Conservation (phyloP, 2,888 invertebrate species). For the Cephalotes varians region DNA sequence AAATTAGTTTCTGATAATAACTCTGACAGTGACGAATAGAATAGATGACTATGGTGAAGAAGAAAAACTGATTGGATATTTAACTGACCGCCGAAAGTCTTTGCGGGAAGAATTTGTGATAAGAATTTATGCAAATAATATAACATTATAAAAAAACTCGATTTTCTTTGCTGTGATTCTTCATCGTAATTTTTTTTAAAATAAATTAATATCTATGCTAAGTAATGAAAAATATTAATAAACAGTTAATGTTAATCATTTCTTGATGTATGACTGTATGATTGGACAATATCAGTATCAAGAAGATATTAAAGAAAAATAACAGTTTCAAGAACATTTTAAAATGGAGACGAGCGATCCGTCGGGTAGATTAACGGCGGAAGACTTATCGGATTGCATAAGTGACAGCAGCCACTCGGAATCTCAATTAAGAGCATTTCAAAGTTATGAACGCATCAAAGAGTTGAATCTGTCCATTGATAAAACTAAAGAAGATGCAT, state of each 20-base stretch:
- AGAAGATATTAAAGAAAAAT: not conserved
- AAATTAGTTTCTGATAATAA: not conserved
- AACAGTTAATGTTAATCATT: not conserved
- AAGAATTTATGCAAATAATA: slow-evolving; percentile 1
- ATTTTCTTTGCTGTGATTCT: not conserved
- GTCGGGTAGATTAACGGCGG: slow-evolving; percentile 70
- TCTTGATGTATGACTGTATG: not conserved
- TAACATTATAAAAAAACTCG: not conserved
- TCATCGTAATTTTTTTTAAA: not conserved
- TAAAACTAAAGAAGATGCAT: slow-evolving; percentile 65
- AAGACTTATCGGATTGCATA: slow-evolving; percentile 77
- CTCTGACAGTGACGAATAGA: slow-evolving; percentile 8
- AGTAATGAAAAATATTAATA: slow-evolving; percentile 2
- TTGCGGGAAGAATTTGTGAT: not conserved
- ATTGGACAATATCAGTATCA: not conserved
- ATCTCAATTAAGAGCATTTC: slow-evolving; percentile 76
- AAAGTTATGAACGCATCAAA: slow-evolving; percentile 78
- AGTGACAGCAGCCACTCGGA: slow-evolving; percentile 80
- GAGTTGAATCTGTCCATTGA: slow-evolving; percentile 77
- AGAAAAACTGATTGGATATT: slow-evolving; percentile 26
- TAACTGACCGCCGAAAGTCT: not conserved
- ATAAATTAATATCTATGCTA: not conserved
- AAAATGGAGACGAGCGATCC: slow-evolving; percentile 78
- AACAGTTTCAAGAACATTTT: not conserved
- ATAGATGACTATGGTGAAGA: slow-evolving; percentile 17